Percentiles rank a stretch among this genome's conserved stretches.
These are phyloP conservation scores for Micromys minutus DNA, from an alignment of 2,113 vertebrate species.

Conservation along the genomic window DNA sequence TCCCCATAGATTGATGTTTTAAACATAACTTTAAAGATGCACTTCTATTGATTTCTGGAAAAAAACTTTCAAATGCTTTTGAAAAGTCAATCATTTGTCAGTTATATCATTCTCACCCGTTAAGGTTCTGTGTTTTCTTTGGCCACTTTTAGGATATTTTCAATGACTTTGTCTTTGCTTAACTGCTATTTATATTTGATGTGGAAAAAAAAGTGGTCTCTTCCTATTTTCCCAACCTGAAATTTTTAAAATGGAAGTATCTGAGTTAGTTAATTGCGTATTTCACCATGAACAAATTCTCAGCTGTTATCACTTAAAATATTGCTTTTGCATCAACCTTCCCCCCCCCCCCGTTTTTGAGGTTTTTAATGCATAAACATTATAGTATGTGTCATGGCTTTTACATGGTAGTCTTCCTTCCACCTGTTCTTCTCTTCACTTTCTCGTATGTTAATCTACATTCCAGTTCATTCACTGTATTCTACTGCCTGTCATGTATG, in stretches of 20 bases:
- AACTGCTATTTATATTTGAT: not conserved
- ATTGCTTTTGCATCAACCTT: constrained; percentile 28
- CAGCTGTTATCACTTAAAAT: constrained; percentile 25
- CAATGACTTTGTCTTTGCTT: not conserved
- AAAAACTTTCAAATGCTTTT: not conserved
- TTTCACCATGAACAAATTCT: constrained; percentile 17
- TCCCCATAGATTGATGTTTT: not conserved
- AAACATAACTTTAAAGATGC: not conserved
- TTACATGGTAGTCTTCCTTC: not conserved
- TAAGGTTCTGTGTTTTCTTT: not conserved
- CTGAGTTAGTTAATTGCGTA: constrained; percentile 34
- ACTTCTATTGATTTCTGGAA: not conserved
- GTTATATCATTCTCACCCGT: not conserved
- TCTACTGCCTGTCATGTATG: not conserved
- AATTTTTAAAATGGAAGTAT: constrained; percentile 3
- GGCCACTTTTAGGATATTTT: not conserved
- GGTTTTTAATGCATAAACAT: not conserved
- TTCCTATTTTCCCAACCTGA: not conserved
- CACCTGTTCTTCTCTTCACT: not conserved
- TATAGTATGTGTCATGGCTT: not conserved
- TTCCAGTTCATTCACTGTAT: constrained; percentile 20
- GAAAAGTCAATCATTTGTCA: not conserved
- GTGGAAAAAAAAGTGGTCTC: not conserved
- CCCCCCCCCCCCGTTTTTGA: not conserved
- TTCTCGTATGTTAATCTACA: not conserved